Percentiles rank a stretch among this genome's conserved stretches.
Conservation (phyloP, 2,113 vertebrate genomes). For the Nipponia nippon region DNA sequence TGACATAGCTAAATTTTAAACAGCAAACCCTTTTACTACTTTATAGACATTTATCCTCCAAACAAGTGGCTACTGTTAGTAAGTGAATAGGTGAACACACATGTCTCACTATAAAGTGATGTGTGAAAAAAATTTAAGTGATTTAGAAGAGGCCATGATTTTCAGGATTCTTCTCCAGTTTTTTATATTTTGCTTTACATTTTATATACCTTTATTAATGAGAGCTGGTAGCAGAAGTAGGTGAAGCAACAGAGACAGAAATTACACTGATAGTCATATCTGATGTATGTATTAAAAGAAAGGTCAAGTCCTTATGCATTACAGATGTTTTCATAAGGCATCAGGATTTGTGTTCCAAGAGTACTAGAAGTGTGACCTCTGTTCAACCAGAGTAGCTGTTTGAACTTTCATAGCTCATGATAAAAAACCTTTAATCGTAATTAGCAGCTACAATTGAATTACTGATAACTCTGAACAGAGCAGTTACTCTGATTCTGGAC, state of each 20-base stretch:
- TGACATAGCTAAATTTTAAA: background rate
- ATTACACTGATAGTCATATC: background rate
- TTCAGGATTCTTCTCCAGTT: background rate
- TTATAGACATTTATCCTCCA: background rate
- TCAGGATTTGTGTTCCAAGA: background rate
- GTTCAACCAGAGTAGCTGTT: background rate
- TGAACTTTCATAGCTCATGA: background rate
- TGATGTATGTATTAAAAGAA: background rate
- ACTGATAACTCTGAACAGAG: background rate
- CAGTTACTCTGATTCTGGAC: background rate
- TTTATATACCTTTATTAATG: background rate
- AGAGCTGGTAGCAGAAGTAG: background rate
- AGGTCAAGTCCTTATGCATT: background rate
- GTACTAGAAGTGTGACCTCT: accelerated
- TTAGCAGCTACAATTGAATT: background rate
- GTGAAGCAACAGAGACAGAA: background rate
- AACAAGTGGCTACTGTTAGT: background rate
- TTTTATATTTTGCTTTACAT: background rate
- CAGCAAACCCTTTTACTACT: background rate
- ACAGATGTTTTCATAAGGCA: background rate
- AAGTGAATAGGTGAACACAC: background rate
- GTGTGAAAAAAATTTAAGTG: background rate
- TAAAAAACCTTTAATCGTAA: background rate
- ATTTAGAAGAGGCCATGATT: background rate
- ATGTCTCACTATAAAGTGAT: background rate